Evolutionary conservation across 2,888 invertebrate genomes (phyloP), one percentile per base, ranked within the genome.

Genomic region (Philhelius pedissequus): DNA sequence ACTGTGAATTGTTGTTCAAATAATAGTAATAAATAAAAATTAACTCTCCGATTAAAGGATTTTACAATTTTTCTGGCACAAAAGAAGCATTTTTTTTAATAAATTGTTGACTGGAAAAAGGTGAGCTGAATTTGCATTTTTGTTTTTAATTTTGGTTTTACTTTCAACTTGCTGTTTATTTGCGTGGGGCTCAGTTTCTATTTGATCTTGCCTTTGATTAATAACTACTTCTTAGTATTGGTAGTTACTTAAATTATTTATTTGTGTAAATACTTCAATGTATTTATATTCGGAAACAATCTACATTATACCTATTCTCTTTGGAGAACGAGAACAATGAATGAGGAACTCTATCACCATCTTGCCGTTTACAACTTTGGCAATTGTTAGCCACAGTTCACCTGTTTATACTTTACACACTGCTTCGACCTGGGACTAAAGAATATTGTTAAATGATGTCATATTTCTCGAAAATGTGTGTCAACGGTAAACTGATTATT

Each of bases 141-240:
- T 27, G 60, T 62, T 62, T 40, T 62, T 43, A 60, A 15, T 27
- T 48, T 64, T 64, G 7, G 18, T 64, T 45, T 27, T 45, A 30
- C 13, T 27, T 62, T 18, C 43, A 18, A 18, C 54, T 30, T 54
- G 3, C 18, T 27, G 18, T 27, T 32, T 22, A 64, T 45, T 45
- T 64, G 64, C 64, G 62, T 62, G 43, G 27, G 45, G 62, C 25
- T 60, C 60, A 30, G 32, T 56, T 56, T n/a, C n/a, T n/a, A n/a
- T n/a, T n/a, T n/a, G n/a, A n/a, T n/a, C n/a, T 56, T 32, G 56
- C 20, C 6, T 35, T 45, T 64, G 20, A 64, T 64, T 64, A 20
- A n/a, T n/a, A n/a, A 64, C 62, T 32, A 20, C n/a, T 27, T 64
- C 20, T 45, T 64, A 48, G 64, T 64, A 48, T 64, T 64, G 32